A percentile compares a stretch with the other conserved stretches of the same genome.
These are phyloP conservation scores for Pollenia amentaria DNA, from an alignment of 2,888 invertebrate genomes.

Conservation along the genomic window DNA sequence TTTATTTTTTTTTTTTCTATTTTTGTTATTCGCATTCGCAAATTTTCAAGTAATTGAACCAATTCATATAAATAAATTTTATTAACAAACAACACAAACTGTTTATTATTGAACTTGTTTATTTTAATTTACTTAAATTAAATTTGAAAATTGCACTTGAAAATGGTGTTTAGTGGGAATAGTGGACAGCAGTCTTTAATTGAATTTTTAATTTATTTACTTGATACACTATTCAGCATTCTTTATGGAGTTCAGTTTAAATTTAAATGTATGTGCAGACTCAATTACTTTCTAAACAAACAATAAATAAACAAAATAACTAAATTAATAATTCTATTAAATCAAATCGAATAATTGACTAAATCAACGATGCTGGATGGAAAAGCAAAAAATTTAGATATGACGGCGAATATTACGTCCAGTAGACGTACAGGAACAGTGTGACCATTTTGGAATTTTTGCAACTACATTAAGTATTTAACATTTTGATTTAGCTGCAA, in stretches of 20 bases:
- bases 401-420: too few relatives aligned
- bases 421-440: too few relatives aligned
- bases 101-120: background rate
- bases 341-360: slow-evolving; percentile 33
- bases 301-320: slow-evolving; percentile 48
- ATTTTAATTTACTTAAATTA: background rate
- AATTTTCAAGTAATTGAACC: background rate
- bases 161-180: slow-evolving; percentile 24
- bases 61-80: slow-evolving; percentile 1
- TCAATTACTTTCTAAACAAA: slow-evolving; percentile 32
- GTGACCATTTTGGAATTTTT: too few relatives aligned
- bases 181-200: slow-evolving; percentile 19
- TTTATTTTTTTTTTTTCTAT: too few relatives aligned
- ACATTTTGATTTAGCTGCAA: too few relatives aligned
- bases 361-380: background rate
- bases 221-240: slow-evolving; percentile 29
- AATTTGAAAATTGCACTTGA: slow-evolving; percentile 4
- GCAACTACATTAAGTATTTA: too few relatives aligned
- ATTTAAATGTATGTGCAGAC: slow-evolving; percentile 11
- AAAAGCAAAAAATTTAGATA: too few relatives aligned
- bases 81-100: background rate
- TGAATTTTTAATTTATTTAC: slow-evolving; percentile 40
- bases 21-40: background rate
- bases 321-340: slow-evolving; percentile 55
- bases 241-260: slow-evolving; percentile 7